Evolutionary conservation across 2,113 vertebrate genomes (phyloP), one percentile per base, ranked within the genome.

Genomic region (Irena cyanogastra): DNA sequence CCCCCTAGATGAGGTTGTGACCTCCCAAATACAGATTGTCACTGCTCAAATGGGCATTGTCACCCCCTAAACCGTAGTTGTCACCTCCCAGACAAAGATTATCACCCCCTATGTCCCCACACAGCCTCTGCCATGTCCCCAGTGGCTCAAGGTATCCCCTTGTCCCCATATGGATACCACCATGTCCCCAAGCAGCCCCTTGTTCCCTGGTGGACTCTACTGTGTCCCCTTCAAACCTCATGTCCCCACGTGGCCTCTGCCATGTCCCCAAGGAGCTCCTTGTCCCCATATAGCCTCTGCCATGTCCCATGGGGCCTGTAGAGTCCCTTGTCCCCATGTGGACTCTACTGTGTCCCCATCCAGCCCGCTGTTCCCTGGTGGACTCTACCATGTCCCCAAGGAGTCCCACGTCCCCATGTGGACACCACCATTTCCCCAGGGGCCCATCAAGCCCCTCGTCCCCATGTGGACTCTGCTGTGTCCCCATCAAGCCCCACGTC

Each of bases 161-260:
- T 47, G n/a, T 59, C 11, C 57, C n/a, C n/a, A 59, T 2, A 53
- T 28, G 23, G 35, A n/a, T n/a, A n/a, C n/a, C n/a, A 2, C 74
- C 24, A 1, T 1, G 5, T 10, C 70, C 37, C 57, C 45, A 53
- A 15, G 4, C 10, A 23, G 41, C 21, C 22, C 31, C 33, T 3
- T 3, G 10, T 49, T 17, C 44, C 33, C 4, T 13, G 3, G 14
- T 8, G 14, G 3, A 19, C 10, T 1, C 22, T 42, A 31, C 53
- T 20, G 1, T 1, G 8, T 49, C n/a, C 28, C 44, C n/a, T n/a
- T n/a, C n/a, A n/a, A n/a, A 42, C 4, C 23, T 49, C n/a, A n/a
- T 49, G 47, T 49, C 47, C 47, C 47, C 14, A 47, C 11, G 13
- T 10, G 6, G 47, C 11, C 15, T 28, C 50, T 52, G 26, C 8